Conservation (phyloP, 1,140 invertebrate species). For the Hestina assimilis region DNA sequence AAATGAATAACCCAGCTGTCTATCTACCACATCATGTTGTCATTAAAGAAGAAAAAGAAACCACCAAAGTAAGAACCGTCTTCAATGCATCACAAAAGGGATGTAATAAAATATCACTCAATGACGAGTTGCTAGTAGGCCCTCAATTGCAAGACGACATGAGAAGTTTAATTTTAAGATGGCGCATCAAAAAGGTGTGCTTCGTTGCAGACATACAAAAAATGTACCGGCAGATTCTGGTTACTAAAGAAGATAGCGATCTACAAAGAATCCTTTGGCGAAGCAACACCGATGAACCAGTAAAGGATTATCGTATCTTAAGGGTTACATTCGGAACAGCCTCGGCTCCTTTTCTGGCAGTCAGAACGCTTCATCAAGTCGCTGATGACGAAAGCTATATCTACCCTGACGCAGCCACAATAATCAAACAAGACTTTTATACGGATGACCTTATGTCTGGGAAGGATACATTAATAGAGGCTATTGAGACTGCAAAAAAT, state of each 20-base stretch:
- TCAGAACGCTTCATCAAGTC: not conserved
- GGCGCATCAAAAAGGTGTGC: not conserved
- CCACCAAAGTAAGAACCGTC: no score
- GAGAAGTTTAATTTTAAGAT: not conserved
- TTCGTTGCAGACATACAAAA: not conserved
- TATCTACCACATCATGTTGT: no score
- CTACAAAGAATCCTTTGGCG: not conserved
- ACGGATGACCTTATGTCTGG: constrained; percentile 57
- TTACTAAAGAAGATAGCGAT: not conserved
- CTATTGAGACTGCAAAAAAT: constrained; percentile 10
- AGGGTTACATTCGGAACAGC: not conserved
- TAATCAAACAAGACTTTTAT: no score
- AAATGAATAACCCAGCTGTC: no score
- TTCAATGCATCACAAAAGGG: no score
- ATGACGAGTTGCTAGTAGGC: no score
- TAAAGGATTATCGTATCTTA: not conserved
- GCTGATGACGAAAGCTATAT: not conserved
- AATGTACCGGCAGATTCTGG: not conserved
- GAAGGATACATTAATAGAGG: constrained; percentile 29
- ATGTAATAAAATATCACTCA: no score
- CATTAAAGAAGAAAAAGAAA: no score
- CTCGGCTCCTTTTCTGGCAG: not conserved
- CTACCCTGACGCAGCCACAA: not conserved
- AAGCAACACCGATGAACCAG: not conserved
- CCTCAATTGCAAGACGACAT: not conserved